Base-by-base conservation (phyloP, 2,797 vertebrate genomes). In the Mareca penelope region DNA sequence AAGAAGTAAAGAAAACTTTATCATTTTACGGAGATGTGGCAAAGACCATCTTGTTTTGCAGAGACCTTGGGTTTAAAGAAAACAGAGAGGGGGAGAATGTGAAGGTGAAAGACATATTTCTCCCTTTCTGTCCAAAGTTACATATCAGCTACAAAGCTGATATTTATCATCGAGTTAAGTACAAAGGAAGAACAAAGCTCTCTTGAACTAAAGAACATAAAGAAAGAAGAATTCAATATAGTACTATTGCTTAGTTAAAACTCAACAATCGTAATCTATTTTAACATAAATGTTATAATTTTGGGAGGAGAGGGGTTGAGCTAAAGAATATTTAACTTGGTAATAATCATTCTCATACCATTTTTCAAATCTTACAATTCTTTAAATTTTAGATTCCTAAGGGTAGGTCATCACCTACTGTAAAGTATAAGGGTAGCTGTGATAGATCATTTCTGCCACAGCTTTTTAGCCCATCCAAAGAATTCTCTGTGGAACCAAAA, bases 1-100 rank as follows among this genome's bases (percentile, higher is more conserved):
- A 95, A 90, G 72, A 78, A 89, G 68, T 90, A 87, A 94, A 91
- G 63, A 88, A 95, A 95, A 85, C 84, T 95, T 91, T 71, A 69
- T 18, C 85, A 48, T 72, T 95, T 65, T 31, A 96, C 95, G 76
- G 46, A 95, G 90, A 72, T 6, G 35, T 80, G 70, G 42, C 55
- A 96, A 89, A 80, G 64, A 35, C 1, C 44, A 13, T 35, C 76
- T 70, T 65, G 69, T 86, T 95, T 89, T 75, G 93, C 56, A 91
- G 85, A 92, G 35, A 93, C 72, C 64, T 76, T 59, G 52, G 24
- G 31, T 93, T 92, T 80, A 80, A 90, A 85, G 26, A 4, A 31
- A 44, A 18, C 26, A 35, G 29, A 8, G n/a, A 23, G 19, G 9
- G 4, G 61, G 33, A 83, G 33, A 75, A 67, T 33, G 24, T n/a